Percentiles rank a stretch among this genome's conserved stretches.
Evolutionary conservation across 1,140 invertebrate species (phyloP).

Genomic region (Neocloeon triangulifer): DNA sequence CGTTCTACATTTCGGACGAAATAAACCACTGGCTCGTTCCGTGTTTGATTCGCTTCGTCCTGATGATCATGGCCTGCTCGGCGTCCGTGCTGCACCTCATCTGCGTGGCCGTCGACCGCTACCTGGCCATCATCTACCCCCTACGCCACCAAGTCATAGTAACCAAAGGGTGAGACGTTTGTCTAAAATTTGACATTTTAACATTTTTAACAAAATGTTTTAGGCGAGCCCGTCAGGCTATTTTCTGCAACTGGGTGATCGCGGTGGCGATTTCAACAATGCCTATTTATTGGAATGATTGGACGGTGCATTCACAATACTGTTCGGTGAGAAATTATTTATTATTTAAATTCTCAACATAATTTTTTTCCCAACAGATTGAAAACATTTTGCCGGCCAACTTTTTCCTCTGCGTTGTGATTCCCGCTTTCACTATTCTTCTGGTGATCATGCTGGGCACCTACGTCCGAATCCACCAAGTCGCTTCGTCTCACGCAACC

Average conservation of each 20-base stretch:
- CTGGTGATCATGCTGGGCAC: too few relatives aligned
- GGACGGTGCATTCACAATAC: constrained; percentile 27
- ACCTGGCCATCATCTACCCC: constrained; percentile 59
- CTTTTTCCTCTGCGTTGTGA: too few relatives aligned
- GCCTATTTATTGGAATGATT: constrained; percentile 49
- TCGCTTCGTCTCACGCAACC: too few relatives aligned
- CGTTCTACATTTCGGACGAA: constrained; percentile 37
- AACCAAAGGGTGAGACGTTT: constrained; percentile 13
- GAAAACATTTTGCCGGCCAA: too few relatives aligned
- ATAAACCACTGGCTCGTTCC: background rate
- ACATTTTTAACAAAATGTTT: background rate
- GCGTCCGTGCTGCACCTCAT: constrained; percentile 61
- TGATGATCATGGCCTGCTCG: constrained; percentile 43
- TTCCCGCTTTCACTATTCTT: too few relatives aligned
- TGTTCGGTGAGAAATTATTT: too few relatives aligned
- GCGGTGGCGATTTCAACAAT: constrained; percentile 34
- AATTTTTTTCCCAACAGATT: too few relatives aligned
- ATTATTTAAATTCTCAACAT: too few relatives aligned
- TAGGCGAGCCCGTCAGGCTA: constrained; percentile 23
- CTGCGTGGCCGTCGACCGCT: constrained; percentile 61
- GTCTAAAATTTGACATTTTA: constrained; percentile 2
- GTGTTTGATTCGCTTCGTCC: constrained; percentile 34
- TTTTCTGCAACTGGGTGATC: constrained; percentile 33
- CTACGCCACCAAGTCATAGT: constrained; percentile 44
- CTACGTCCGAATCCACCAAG: too few relatives aligned